Percentiles rank a stretch among this genome's conserved stretches.
Evolutionary conservation across 1,140 invertebrate species (phyloP).

Genomic region (Mercenaria mercenaria): DNA sequence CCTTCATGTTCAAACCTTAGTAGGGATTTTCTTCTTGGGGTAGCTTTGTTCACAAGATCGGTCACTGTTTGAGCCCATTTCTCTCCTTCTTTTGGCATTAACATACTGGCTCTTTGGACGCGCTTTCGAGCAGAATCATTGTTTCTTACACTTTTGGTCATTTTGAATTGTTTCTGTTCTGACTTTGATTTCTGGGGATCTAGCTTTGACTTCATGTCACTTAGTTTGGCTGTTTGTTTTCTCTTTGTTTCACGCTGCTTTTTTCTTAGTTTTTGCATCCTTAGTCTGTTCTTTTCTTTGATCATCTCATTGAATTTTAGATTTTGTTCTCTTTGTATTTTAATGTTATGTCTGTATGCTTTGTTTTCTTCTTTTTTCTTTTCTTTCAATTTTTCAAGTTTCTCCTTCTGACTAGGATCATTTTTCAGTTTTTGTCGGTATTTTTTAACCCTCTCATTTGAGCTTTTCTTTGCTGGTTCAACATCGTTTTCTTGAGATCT

Average conservation of each 20-base stretch:
- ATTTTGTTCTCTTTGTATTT: background rate
- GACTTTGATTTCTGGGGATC: no score
- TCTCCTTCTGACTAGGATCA: constrained; percentile 19
- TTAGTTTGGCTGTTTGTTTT: background rate
- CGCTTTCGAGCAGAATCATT: background rate
- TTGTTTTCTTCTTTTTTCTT: constrained; percentile 17
- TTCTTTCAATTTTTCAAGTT: constrained; percentile 11
- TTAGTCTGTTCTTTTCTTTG: constrained; percentile 50
- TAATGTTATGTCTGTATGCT: constrained; percentile 1
- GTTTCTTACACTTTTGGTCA: background rate
- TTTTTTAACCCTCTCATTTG: constrained; percentile 11
- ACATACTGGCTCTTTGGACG: constrained; percentile 6
- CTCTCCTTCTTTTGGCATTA: background rate
- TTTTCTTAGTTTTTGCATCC: constrained; percentile 11
- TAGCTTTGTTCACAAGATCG: constrained; percentile 10
- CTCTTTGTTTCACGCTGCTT: background rate
- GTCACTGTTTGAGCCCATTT: constrained; percentile 22
- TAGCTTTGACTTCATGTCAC: no score
- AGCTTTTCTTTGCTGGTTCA: background rate
- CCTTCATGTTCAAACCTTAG: background rate
- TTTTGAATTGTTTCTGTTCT: background rate
- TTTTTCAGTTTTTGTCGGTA: constrained; percentile 42
- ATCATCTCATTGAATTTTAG: background rate
- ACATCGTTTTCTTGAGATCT: background rate
- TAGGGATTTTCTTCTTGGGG: constrained; percentile 2